Evolutionary conservation across 2,797 vertebrate genomes (phyloP), one percentile per base, ranked within the genome.

Genomic region (Acanthopagrus latus): DNA sequence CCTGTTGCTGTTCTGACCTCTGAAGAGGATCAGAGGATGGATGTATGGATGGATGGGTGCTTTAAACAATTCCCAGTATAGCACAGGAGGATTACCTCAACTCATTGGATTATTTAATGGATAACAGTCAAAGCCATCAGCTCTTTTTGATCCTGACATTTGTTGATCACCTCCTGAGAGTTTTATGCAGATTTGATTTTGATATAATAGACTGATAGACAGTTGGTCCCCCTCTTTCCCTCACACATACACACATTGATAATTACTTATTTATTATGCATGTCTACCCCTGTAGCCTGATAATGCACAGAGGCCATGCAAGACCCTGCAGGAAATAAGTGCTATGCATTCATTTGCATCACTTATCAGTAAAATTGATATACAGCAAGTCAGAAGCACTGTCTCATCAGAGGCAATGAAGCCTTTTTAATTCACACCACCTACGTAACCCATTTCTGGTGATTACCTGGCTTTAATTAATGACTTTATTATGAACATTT

Each of bases 241-340:
- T 23, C 27, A 23, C 66, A 64, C 64, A 67, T 11, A 2, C 20
- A 12, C 44, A 55, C 50, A 41, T 7, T 47, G 21, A 69, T 72
- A 58, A 81, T 76, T 12, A 83, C 64, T 25, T 12, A 29, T 59
- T 78, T 62, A n/a, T 52, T 12, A 64, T 69, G 41, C 62, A 33
- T 21, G 21, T 71, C 54, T 7, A 7, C 38, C 23, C 27, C 64
- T 43, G 41, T 52, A 23, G 33, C 47, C 48, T 64, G 52, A 71
- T 80, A 51, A 76, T 74, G 41, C 16, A 29, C 62, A 41, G 14
- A 58, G 33, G 13, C 38, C n/a, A 63, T 71, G 44, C 46, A 57
- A 3, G 46, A 50, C 14, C 38, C 51, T 23, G 80, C n/a, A 48
- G 33, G 21, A 67, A 62, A n/a, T 63, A 25, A 41, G 57, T n/a